Percentiles rank a stretch among this genome's conserved stretches.
phyloP scores from a whole-genome alignment of 2,888 invertebrate species.

The Habroteleia sp. region DNA sequence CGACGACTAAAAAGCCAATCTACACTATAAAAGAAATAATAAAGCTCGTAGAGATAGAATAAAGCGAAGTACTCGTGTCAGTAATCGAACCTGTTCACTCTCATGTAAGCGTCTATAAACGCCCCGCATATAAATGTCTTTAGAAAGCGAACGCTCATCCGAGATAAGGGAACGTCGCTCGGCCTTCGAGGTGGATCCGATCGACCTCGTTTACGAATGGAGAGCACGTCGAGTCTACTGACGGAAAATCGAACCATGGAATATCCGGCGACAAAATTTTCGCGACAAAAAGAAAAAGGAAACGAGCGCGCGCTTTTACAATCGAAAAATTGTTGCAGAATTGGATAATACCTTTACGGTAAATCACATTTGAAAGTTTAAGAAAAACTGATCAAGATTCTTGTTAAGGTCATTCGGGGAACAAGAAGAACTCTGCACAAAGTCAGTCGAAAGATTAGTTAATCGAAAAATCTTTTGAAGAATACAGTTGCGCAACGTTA shows the following conservation, averaged over 20 bases:
- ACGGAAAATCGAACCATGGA: conserved; percentile 35
- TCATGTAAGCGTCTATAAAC: conserved; percentile 55
- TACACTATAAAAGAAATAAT: conserved; percentile 45
- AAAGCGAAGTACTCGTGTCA: conserved; percentile 43
- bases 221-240: conserved; percentile 32
- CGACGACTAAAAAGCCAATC: conserved; percentile 38
- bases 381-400: neutral
- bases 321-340: conserved; percentile 7
- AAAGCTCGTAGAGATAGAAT: conserved; percentile 45
- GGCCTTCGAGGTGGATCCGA: conserved; percentile 49
- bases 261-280: conserved; percentile 24
- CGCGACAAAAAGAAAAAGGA: conserved; percentile 1
- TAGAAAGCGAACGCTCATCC: conserved; percentile 57
- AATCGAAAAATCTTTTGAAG: too few species aligned
- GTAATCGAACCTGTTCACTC: conserved; percentile 58
- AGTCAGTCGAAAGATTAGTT: neutral
- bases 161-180: conserved; percentile 54
- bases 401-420: neutral
- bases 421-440: neutral
- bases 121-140: conserved; percentile 56
- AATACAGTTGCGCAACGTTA: too few species aligned
- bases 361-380: conserved; percentile 14
- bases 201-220: conserved; percentile 55
- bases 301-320: conserved; percentile 7
- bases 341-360: conserved; percentile 9